Conservation (phyloP, 92 coral and sea anemone species). For the Scolanthus callimorphus region DNA sequence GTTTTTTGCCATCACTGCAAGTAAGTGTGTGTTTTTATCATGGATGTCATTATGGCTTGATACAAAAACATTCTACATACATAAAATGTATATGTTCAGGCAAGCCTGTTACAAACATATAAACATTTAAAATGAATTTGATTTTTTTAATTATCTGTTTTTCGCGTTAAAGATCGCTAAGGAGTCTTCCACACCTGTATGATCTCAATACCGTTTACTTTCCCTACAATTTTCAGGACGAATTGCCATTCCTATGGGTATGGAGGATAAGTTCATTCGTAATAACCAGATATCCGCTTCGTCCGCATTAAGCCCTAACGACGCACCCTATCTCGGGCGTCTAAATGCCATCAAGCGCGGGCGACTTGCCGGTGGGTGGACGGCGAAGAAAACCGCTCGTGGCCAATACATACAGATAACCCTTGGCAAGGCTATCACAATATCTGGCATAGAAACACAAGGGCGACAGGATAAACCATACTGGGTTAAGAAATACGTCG, state of each 20-base stretch:
- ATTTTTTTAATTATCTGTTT: not conserved
- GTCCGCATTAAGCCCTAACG: constrained; percentile 40
- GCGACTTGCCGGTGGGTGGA: constrained; percentile 85
- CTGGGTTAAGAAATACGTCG: constrained; percentile 68
- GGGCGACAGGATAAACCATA: constrained; percentile 75
- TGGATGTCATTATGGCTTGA: no score
- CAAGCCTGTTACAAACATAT: no score
- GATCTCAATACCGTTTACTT: no score
- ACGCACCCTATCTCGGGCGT: constrained; percentile 69
- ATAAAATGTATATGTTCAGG: no score
- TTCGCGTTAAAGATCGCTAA: no score
- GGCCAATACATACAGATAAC: constrained; percentile 83
- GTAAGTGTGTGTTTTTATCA: constrained; percentile 9
- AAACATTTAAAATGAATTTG: no score
- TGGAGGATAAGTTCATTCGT: constrained; percentile 69
- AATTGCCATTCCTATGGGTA: constrained; percentile 42
- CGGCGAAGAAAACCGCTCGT: constrained; percentile 59
- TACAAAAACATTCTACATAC: no score
- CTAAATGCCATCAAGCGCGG: constrained; percentile 54
- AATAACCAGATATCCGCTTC: constrained; percentile 71
- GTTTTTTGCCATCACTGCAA: constrained; percentile 15
- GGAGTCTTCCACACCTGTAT: no score
- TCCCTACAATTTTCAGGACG: constrained; percentile 10
- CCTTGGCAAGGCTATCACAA: constrained; percentile 44
- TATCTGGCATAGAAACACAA: constrained; percentile 80